These are phyloP conservation scores for Enteromius treurensis DNA, from an alignment of 2,797 vertebrate genomes.

Conservation along the genomic window DNA sequence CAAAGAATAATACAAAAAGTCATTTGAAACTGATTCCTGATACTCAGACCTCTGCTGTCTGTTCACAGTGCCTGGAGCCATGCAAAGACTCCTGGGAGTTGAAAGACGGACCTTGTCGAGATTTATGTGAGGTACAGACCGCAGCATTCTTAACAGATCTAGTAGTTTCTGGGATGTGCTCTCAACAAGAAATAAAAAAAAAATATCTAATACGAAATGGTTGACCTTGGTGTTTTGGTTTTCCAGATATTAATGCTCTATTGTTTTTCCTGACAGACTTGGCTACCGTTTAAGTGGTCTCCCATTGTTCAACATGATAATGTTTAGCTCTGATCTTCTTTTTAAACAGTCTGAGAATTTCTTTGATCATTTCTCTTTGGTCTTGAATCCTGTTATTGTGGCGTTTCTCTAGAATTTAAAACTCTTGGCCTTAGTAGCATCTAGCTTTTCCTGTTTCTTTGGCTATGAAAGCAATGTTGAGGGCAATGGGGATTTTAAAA, in stretches of 20 bases:
- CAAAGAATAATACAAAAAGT: not conserved
- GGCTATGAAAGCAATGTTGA: conserved; percentile 34
- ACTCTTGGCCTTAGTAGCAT: conserved; percentile 30
- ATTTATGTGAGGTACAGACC: conserved; percentile 86
- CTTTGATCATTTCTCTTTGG: conserved; percentile 1
- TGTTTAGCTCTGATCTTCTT: conserved; percentile 32
- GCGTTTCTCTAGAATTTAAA: conserved; percentile 34
- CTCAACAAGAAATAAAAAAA: conserved; percentile 29
- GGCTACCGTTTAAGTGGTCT: conserved; percentile 19
- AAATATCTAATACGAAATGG: not conserved
- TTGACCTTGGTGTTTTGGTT: conserved; percentile 11
- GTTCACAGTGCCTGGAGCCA: conserved; percentile 89
- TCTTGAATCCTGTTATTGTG: conserved; percentile 47
- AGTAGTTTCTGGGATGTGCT: conserved; percentile 27
- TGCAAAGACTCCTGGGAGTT: conserved; percentile 87
- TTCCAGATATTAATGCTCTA: conserved; percentile 42
- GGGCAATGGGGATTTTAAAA: conserved; percentile 46
- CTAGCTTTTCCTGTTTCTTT: conserved; percentile 50
- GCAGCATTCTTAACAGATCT: conserved; percentile 33
- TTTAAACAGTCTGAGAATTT: conserved; percentile 34
- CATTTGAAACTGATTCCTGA: conserved; percentile 14
- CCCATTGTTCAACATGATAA: conserved; percentile 35
- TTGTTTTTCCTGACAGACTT: conserved; percentile 45
- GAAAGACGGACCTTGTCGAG: conserved; percentile 83
- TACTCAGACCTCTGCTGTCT: conserved; percentile 45